Base-by-base conservation (phyloP, 1,140 invertebrate species). In the Papilio aristodemus region DNA sequence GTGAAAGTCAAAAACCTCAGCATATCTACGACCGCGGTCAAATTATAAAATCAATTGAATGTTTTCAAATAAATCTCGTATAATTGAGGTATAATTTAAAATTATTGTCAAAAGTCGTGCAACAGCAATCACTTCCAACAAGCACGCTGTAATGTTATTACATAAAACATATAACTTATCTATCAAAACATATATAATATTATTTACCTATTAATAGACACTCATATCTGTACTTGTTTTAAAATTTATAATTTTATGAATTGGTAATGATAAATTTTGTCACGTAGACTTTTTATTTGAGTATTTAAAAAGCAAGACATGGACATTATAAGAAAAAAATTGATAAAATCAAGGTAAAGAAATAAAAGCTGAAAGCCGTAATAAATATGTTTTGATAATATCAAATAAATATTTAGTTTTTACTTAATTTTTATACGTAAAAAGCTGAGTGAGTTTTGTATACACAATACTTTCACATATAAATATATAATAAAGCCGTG, bases 381-480 rank as follows among this genome's bases (percentile, higher is more conserved):
- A 6, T 43, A 17, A 5, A 43, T 8, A 46, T n/a, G 43, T 19
- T 19, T 46, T 8, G 4, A 9, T 19, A 46, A 0, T 46, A 19
- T 46, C 1, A 10, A 54, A 54, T 54, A 22, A 54, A 54, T 54
- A 54, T 54, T 54, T 54, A 54, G 6, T 32, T 2, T 6, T 32
- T 32, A 32, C 2, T 3, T 32, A 32, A 32, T 32, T n/a, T n/a
- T n/a, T n/a, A n/a, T n/a, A n/a, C n/a, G n/a, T n/a, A n/a, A n/a
- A n/a, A n/a, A n/a, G n/a, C n/a, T n/a, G n/a, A n/a, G n/a, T n/a
- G n/a, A n/a, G n/a, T n/a, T n/a, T n/a, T n/a, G n/a, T n/a, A n/a
- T n/a, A n/a, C n/a, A n/a, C n/a, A n/a, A n/a, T 62, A 62, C 59
- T 62, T 62, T 62, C 59, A 62, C 59, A 39, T 38, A 19, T 62